Percentiles rank a stretch among this genome's conserved stretches.
Conservation (phyloP, 2,888 invertebrate genomes). For the Megaustenia siamemsis region DNA sequence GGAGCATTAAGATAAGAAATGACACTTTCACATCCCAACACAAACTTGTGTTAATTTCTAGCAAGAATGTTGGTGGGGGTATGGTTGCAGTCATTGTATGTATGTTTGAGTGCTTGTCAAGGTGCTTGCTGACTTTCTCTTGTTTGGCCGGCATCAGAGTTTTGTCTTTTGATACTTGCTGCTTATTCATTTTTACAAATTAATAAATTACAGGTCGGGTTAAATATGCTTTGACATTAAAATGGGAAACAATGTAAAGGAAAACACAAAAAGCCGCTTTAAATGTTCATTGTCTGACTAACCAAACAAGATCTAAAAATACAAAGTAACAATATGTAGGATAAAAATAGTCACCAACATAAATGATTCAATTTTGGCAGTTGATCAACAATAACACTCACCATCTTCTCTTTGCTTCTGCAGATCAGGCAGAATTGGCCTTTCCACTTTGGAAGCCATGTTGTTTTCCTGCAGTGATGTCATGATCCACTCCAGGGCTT, state of each 20-base stretch:
- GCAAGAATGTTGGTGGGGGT: too few relatives aligned
- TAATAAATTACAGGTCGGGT: too few relatives aligned
- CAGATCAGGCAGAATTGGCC: slow-evolving; percentile 60
- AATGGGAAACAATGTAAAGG: background rate
- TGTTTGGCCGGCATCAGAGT: too few relatives aligned
- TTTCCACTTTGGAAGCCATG: slow-evolving; percentile 52
- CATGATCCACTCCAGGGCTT: slow-evolving; percentile 75
- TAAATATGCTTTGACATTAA: too few relatives aligned
- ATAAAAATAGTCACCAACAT: background rate
- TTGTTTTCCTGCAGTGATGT: slow-evolving; percentile 66
- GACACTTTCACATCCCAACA: too few relatives aligned
- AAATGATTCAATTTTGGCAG: background rate
- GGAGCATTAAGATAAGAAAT: too few relatives aligned
- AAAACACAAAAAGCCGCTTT: background rate
- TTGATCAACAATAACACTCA: slow-evolving; percentile 8
- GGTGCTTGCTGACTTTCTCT: too few relatives aligned
- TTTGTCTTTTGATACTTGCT: too few relatives aligned
- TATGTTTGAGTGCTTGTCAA: too few relatives aligned
- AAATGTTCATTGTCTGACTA: background rate
- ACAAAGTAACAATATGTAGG: background rate
- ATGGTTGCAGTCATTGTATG: too few relatives aligned
- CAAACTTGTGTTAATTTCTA: too few relatives aligned
- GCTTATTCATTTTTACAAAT: too few relatives aligned
- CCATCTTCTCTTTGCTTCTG: slow-evolving; percentile 53
- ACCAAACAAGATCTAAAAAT: background rate